Base-by-base conservation (phyloP, 2,797 vertebrate species). In the Kryptopterus vitreolus region DNA sequence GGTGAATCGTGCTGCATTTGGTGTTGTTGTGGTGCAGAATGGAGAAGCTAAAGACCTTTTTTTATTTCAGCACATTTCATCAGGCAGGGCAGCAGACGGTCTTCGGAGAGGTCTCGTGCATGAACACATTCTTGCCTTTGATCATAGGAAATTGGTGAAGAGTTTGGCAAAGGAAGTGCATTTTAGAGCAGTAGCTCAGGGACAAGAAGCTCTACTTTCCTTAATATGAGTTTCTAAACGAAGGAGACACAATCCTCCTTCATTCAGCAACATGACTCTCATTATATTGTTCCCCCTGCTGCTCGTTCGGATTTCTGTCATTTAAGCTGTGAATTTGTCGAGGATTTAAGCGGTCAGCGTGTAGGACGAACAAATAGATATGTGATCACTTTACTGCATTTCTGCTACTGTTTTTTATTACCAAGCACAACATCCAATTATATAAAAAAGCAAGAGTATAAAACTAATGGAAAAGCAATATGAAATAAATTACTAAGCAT, bases 1-100 rank as follows among this genome's bases (percentile, higher is more conserved):
- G 71, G 52, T 24, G 52, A 73, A 38, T 75, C 38, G 7, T 22
- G 5, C 24, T 8, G 57, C 57, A 16, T 29, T n/a, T 22, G 26
- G 38, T 31, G 16, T 9, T 62, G 26, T 22, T 63, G 58, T 76
- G 26, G 13, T 76, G 33, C 71, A 66, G 50, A 72, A n/a, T n/a
- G 11, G 0, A 31, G 26, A 61, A 62, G 22, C n/a, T 55, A 46
- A 46, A 74, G 61, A 20, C 33, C n/a, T 35, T 81, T 46, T 69
- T 57, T 69, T 69, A 76, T 81, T 76, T 81, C 73, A 48, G 13
- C 15, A 38, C 68, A 65, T 81, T 81, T 81, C 72, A 33, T 81
- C 79, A 81, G 62, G 52, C 63, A 26, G 72, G 62, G 38, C 72
- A 81, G 62, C 79, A 81, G 71, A 68, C 62, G 26, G 71, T 74